Conservation (phyloP, 2,797 vertebrate genomes). For the Luscinia luscinia region DNA sequence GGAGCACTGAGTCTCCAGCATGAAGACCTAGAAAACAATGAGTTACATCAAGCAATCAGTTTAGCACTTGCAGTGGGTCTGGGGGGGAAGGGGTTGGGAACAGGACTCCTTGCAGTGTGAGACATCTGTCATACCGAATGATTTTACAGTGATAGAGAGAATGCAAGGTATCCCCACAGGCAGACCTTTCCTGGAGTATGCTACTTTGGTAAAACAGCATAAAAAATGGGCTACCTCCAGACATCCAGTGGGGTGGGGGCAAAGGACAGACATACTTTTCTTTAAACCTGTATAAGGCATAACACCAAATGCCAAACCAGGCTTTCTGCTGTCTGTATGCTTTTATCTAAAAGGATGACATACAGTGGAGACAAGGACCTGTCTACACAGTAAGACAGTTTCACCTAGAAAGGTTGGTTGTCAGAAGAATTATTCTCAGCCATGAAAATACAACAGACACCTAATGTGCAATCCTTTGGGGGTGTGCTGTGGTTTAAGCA, state of each 20-base stretch:
- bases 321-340: not conserved
- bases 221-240: not conserved
- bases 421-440: not conserved
- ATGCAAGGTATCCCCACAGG: not conserved
- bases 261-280: not conserved
- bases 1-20: slow-evolving; percentile 95
- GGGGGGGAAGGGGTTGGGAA: fast-evolving
- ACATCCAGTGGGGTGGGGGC: not conserved
- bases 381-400: not conserved
- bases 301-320: not conserved
- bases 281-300: not conserved
- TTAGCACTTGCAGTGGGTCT: not conserved
- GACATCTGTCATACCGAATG: not conserved
- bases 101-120: not conserved
- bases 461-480: not conserved
- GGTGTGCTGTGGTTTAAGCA: not conserved
- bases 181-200: not conserved
- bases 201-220: not conserved
- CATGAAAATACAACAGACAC: not conserved
- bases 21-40: slow-evolving; percentile 86
- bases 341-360: not conserved
- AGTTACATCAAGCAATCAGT: not conserved
- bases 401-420: not conserved
- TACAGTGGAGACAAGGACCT: not conserved
- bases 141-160: not conserved